Conservation (phyloP, 2,113 vertebrate species). For the Ctenomys sociabilis region DNA sequence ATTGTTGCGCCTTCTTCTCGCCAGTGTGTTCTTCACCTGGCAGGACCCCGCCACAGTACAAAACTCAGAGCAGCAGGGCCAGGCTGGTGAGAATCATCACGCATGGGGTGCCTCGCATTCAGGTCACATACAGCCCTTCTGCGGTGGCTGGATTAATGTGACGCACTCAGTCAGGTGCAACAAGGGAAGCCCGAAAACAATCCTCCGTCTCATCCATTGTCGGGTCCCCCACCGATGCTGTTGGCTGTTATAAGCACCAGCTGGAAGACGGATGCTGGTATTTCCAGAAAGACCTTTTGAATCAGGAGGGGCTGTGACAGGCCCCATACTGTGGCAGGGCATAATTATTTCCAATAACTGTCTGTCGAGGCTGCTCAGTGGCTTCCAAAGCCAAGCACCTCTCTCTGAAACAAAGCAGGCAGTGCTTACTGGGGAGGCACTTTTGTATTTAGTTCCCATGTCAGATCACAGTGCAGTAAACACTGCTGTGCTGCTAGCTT, state of each 20-base stretch:
- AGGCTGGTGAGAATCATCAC: not conserved
- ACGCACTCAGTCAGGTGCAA: slow-evolving; percentile 62
- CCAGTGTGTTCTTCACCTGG: not conserved
- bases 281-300: slow-evolving; percentile 66
- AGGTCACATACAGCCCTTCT: not conserved
- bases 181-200: slow-evolving; percentile 33
- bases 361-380: slow-evolving; percentile 36
- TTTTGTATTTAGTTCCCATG: not conserved
- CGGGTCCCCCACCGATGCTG: not conserved
- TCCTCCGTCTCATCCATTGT: not conserved
- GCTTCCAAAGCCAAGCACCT: slow-evolving; percentile 46
- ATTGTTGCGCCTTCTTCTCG: not conserved
- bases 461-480: not conserved
- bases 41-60: not conserved
- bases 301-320: slow-evolving; percentile 10
- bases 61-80: not conserved
- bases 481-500: not conserved
- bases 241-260: slow-evolving; percentile 36
- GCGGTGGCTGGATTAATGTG: slow-evolving; percentile 53
- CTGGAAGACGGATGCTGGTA: slow-evolving; percentile 40
- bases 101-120: not conserved
- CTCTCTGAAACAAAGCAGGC: not conserved
- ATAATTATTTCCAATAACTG: slow-evolving; percentile 70
- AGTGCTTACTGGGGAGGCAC: not conserved
- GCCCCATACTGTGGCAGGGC: not conserved